Evolutionary conservation across 2,888 invertebrate species (phyloP).

Genomic region (Hyles lineata): DNA sequence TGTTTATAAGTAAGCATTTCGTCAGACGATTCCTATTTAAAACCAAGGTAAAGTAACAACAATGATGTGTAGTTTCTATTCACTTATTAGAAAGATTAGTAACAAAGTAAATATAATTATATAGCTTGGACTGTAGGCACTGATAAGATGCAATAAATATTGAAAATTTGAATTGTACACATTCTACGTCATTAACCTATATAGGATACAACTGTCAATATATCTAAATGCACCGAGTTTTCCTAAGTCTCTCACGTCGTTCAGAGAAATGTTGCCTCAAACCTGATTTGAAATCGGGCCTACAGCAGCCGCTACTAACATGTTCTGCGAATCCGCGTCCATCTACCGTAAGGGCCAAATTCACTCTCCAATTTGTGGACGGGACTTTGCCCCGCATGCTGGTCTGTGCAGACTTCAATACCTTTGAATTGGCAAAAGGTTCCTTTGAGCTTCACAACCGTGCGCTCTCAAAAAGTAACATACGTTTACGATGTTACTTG

Average conservation of each 20-base stretch:
- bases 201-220: too few relatives aligned
- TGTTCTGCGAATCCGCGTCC: neutral
- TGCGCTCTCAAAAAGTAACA: constrained; percentile 6
- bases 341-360: constrained; percentile 1
- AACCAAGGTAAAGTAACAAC: too few relatives aligned
- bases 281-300: neutral
- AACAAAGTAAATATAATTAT: too few relatives aligned
- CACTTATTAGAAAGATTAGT: too few relatives aligned
- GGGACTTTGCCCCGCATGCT: neutral
- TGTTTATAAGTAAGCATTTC: neutral
- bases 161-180: too few relatives aligned
- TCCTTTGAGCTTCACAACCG: neutral
- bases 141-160: too few relatives aligned
- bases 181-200: too few relatives aligned
- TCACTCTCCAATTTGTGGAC: neutral
- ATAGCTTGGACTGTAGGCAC: too few relatives aligned
- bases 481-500: neutral
- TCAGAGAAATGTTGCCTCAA: neutral
- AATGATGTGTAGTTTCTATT: too few relatives aligned
- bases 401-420: neutral
- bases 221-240: too few relatives aligned
- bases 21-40: too few relatives aligned
- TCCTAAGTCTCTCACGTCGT: neutral
- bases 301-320: neutral
- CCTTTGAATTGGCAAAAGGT: constrained; percentile 2